Evolutionary conservation across 1,140 invertebrate species (phyloP).

Genomic region (Pomacea maculata): DNA sequence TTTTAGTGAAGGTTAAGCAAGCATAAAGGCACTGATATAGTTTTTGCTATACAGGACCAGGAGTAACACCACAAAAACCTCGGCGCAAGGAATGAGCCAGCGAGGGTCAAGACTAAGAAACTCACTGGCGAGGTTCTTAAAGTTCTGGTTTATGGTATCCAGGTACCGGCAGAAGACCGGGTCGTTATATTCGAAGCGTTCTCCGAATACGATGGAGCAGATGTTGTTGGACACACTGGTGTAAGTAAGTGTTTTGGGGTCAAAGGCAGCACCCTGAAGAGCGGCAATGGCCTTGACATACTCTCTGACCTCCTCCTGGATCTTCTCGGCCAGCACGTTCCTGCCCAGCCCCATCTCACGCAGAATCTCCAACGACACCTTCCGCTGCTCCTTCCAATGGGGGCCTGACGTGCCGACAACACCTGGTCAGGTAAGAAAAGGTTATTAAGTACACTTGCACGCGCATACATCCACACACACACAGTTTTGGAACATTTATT

Average conservation of each 20-base stretch:
- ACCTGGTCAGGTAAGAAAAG: constrained; percentile 13
- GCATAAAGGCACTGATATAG: neutral
- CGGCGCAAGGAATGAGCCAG: neutral
- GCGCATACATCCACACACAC: too few species aligned
- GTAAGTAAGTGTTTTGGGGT: constrained; percentile 16
- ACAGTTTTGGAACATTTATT: too few species aligned
- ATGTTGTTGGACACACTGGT: constrained; percentile 39
- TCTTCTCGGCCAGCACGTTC: constrained; percentile 74
- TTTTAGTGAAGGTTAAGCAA: too few species aligned
- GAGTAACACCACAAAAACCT: neutral
- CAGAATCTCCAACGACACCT: constrained; percentile 76
- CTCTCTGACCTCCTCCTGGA: constrained; percentile 59
- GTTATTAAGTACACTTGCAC: too few species aligned
- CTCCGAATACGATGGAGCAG: constrained; percentile 35
- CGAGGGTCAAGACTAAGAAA: neutral
- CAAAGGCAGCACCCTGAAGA: constrained; percentile 20
- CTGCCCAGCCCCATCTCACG: constrained; percentile 81
- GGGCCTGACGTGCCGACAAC: constrained; percentile 74
- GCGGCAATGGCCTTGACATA: constrained; percentile 14
- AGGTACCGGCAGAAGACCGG: constrained; percentile 12
- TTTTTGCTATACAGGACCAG: neutral
- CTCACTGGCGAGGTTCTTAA: constrained; percentile 6
- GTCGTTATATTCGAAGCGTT: constrained; percentile 64
- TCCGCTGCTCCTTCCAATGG: constrained; percentile 84
- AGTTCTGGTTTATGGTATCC: constrained; percentile 11